Evolutionary conservation across 1,140 invertebrate genomes (phyloP), one percentile per base, ranked within the genome.

Genomic region (Pogonomyrmex barbatus): DNA sequence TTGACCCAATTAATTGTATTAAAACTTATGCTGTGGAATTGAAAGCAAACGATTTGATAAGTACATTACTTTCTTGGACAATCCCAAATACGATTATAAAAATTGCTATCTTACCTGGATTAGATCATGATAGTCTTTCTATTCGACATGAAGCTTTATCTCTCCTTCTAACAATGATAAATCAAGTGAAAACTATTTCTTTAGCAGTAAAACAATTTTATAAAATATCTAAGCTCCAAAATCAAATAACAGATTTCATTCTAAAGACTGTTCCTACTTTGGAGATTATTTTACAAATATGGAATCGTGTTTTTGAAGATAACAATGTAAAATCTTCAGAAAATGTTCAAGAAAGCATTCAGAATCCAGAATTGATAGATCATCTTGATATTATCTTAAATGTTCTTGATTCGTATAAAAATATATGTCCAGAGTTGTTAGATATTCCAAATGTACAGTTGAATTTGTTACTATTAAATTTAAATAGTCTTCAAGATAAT

Each of bases 391-490:
- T 91, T 45, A 94, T 96, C 60, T 91, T 97, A 63, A 95, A 96
- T 88, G 91, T 97, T 56, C 89, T 97, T 65, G 89, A 96, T 52
- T 86, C 94, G 3, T 96, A 96, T 88, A 95, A 95, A 91, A 94
- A 95, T 33, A 91, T 96, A 62, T 94, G 95, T 88, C 95, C 96
- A 30, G 93, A 96, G 90, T 94, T 95, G 47, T 94, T 96, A 79
- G 95, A 96, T 89, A 77, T n/a, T 73, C 85, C 76, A 2, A 86
- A 93, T 39, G 83, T 94, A 10, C 88, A 94, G 33, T 91, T 94
- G 0, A 88, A 85, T 6, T 86, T 91, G 14, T 81, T 96, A 6
- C 84, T 91, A 62, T 56, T 67, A 12, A 87, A 3, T 78, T 88
- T 91, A n/a, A 76, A 90, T 24, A 56, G 89, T 62, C 45, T 93